Conservation (phyloP, 2,888 invertebrate genomes). For the Nephrotoma flavescens region DNA sequence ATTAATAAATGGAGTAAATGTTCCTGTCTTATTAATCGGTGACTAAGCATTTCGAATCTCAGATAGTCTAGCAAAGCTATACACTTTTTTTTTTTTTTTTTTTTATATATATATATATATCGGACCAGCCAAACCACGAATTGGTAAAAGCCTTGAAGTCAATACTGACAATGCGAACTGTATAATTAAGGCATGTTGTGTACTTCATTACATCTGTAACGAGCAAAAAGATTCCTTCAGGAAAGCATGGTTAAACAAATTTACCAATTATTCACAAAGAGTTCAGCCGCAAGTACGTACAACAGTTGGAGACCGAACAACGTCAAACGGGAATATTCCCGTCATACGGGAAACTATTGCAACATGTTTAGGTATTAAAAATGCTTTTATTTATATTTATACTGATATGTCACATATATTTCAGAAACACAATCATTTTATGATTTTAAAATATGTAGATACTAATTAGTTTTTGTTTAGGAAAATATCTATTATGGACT, state of each 20-base stretch:
- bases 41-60: neutral
- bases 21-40: neutral
- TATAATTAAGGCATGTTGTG: neutral
- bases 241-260: neutral
- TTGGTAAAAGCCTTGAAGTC: neutral
- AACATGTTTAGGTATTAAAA: neutral
- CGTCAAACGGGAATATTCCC: neutral
- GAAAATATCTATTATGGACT: neutral
- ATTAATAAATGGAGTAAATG: neutral
- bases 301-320: neutral
- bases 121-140: neutral
- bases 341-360: neutral
- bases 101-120: too few relatives aligned
- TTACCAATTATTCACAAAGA: neutral
- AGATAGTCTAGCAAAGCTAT: neutral
- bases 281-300: neutral
- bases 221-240: neutral
- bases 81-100: too few relatives aligned
- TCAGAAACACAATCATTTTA: neutral
- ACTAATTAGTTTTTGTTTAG: neutral
- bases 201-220: neutral
- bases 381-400: neutral
- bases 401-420: neutral
- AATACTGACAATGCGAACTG: neutral
- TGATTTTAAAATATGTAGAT: too few relatives aligned